These are phyloP conservation scores for Carlito syrichta DNA, from an alignment of 2,113 vertebrate genomes.

Conservation along the genomic window DNA sequence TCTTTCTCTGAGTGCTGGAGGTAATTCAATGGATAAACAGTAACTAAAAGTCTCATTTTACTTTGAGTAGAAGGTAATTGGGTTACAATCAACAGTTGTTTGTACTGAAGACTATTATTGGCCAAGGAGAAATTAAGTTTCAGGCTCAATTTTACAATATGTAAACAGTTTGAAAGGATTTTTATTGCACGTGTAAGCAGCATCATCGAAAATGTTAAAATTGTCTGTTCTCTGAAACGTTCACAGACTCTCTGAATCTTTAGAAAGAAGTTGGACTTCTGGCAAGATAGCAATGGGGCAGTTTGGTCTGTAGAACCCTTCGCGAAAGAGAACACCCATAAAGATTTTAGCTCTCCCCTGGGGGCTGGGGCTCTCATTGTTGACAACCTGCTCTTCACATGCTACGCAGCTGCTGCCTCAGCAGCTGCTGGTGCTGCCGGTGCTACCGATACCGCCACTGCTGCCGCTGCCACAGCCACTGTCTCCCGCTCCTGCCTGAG, in stretches of 20 bases:
- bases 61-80: too few species aligned
- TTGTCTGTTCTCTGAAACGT: background rate
- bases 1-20: background rate
- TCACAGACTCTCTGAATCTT: background rate
- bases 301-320: too few species aligned
- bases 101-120: background rate
- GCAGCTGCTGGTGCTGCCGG: too few species aligned
- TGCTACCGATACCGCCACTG: too few species aligned
- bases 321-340: too few species aligned
- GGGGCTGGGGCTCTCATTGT: too few species aligned
- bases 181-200: background rate
- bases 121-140: background rate
- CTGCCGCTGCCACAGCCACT: too few species aligned
- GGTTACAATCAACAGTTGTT: background rate
- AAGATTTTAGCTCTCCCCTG: too few species aligned
- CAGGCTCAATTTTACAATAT: background rate
- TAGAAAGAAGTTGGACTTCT: background rate
- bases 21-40: background rate
- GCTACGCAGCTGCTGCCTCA: too few species aligned
- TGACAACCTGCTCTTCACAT: too few species aligned
- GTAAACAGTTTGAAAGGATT: background rate
- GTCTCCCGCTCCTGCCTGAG: too few species aligned
- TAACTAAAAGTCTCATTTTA: background rate
- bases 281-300: too few species aligned
- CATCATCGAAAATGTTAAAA: background rate